Conservation (phyloP, 2,888 invertebrate genomes). For the Conus canariensis region DNA sequence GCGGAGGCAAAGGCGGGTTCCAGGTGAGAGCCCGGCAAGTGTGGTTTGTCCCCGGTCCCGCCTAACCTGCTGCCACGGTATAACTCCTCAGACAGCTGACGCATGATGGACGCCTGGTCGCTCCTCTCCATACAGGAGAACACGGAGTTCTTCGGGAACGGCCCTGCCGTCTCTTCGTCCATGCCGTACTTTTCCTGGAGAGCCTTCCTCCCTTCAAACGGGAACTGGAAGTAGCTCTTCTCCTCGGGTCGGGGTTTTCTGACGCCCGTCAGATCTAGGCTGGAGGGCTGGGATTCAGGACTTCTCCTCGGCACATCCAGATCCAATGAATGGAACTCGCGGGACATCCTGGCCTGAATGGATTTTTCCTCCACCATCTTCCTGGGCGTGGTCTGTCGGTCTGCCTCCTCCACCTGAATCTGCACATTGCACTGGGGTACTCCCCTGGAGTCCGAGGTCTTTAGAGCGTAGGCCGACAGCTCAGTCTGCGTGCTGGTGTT, state of each 20-base stretch:
- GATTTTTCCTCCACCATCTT: conserved; percentile 55
- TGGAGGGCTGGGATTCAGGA: background rate
- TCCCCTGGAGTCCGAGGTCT: conserved; percentile 46
- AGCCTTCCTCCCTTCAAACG: conserved; percentile 42
- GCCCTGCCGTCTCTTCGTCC: conserved; percentile 24
- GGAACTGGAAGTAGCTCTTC: conserved; percentile 3
- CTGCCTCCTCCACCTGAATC: conserved; percentile 50
- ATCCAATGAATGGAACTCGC: conserved; percentile 46
- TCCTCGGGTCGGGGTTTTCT: background rate
- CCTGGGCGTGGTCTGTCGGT: conserved; percentile 37
- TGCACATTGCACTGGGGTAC: conserved; percentile 44
- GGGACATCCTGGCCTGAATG: conserved; percentile 52
- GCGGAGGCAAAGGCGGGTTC: conserved; percentile 47
- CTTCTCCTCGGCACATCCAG: background rate
- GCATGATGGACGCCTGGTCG: conserved; percentile 67
- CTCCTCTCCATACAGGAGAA: conserved; percentile 41
- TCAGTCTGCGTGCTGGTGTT: conserved; percentile 76
- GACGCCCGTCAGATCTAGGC: background rate
- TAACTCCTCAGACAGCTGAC: conserved; percentile 73
- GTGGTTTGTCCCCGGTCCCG: conserved; percentile 46
- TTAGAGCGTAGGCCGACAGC: conserved; percentile 48
- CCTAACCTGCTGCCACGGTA: conserved; percentile 58
- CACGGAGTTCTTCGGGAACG: background rate
- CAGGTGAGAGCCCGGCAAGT: conserved; percentile 57
- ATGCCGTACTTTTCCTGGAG: conserved; percentile 55